Conservation (phyloP, 2,888 invertebrate genomes). For the Oligia strigilis region DNA sequence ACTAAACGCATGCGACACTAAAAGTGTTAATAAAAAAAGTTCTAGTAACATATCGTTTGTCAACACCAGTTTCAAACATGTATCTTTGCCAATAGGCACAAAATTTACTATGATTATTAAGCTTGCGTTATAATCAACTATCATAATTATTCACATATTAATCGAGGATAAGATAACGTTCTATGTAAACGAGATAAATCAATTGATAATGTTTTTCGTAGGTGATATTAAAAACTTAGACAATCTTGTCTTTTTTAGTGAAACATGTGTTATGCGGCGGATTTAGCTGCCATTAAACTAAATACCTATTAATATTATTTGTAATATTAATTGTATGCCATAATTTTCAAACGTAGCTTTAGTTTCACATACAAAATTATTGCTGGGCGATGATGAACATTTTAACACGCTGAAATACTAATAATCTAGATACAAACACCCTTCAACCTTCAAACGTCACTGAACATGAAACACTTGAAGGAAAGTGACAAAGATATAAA, state of each 20-base stretch:
- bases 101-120: constrained; percentile 66
- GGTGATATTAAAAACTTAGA: constrained; percentile 38
- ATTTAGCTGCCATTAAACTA: constrained; percentile 39
- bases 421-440: background rate
- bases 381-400: background rate
- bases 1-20: constrained; percentile 64
- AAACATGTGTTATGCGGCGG: constrained; percentile 15
- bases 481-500: background rate
- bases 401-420: background rate
- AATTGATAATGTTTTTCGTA: constrained; percentile 57
- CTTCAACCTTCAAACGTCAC: background rate
- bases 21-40: constrained; percentile 54
- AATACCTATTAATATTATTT: constrained; percentile 1
- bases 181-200: constrained; percentile 66
- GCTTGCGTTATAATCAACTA: constrained; percentile 67
- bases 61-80: constrained; percentile 59
- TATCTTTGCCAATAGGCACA: constrained; percentile 62
- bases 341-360: background rate
- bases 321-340: background rate
- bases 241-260: constrained; percentile 15
- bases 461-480: background rate
- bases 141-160: constrained; percentile 66
- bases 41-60: constrained; percentile 60
- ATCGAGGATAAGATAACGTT: constrained; percentile 73
- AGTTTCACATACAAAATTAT: background rate